Evolutionary conservation across 30 jellyfish, hydroid and myxozoan genomes (phyloP).

Genomic region (Haliclystus octoradiatus): DNA sequence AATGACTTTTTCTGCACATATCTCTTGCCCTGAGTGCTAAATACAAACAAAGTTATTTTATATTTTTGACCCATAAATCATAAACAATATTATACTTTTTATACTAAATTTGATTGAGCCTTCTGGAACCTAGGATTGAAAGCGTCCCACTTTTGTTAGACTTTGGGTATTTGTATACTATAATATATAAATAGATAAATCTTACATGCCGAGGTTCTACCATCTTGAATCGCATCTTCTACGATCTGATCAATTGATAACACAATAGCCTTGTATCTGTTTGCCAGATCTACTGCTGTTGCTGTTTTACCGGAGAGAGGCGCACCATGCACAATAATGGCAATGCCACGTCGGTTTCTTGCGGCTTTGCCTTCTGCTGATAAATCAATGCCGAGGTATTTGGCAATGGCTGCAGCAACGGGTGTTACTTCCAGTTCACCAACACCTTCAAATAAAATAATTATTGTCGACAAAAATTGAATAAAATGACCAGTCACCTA

Average conservation of each 20-base stretch:
- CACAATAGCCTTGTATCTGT: conserved; percentile 31
- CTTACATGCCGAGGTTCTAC: conserved; percentile 77
- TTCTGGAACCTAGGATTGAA: too few relatives aligned
- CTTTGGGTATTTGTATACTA: too few relatives aligned
- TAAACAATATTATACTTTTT: not conserved
- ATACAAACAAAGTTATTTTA: not conserved
- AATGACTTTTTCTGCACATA: not conserved
- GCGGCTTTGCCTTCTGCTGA: conserved; percentile 96
- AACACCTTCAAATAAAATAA: too few relatives aligned
- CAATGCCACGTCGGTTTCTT: conserved; percentile 82
- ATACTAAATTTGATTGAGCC: too few relatives aligned
- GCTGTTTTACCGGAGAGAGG: conserved; percentile 97
- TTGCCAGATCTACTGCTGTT: conserved; percentile 77
- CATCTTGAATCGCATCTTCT: conserved; percentile 62
- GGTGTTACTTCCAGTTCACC: conserved; percentile 98
- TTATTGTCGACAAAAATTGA: too few relatives aligned
- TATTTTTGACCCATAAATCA: not conserved
- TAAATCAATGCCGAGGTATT: conserved; percentile 89
- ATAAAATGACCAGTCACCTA: too few relatives aligned
- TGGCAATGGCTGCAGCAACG: conserved; percentile 95
- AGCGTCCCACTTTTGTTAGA: too few relatives aligned
- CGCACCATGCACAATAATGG: conserved; percentile 91
- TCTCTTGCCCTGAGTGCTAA: not conserved
- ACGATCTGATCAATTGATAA: conserved; percentile 66
- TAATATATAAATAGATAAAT: too few relatives aligned